Percentiles rank a stretch among this genome's conserved stretches.
phyloP scores from a whole-genome alignment of 1,140 invertebrate genomes.

The Papilio xuthus region DNA sequence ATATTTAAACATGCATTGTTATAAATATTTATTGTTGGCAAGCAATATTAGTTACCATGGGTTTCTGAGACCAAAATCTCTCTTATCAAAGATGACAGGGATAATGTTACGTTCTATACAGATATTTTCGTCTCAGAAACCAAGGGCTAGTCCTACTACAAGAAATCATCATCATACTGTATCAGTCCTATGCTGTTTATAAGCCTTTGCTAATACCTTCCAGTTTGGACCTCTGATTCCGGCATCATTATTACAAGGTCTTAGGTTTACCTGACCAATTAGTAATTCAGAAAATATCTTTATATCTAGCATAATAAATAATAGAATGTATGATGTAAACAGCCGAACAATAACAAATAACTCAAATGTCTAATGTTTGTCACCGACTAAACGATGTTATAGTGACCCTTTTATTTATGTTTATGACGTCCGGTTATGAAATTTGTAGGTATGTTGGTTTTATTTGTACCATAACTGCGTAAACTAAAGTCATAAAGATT shows the following conservation, averaged over 20 bases:
- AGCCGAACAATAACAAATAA: constrained; percentile 6
- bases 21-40: neutral
- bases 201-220: too few relatives aligned
- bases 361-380: neutral
- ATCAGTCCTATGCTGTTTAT: too few relatives aligned
- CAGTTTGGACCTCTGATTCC: too few relatives aligned
- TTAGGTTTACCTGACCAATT: too few relatives aligned
- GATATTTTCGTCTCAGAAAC: too few relatives aligned
- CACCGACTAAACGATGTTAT: neutral
- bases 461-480: constrained; percentile 28
- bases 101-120: too few relatives aligned
- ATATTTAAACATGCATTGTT: neutral
- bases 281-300: neutral
- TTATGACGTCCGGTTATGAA: constrained; percentile 13
- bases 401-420: constrained; percentile 6
- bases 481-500: constrained; percentile 30
- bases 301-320: neutral
- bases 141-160: too few relatives aligned
- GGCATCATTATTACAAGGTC: too few relatives aligned
- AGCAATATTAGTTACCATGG: neutral
- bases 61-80: too few relatives aligned
- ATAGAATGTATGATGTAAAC: neutral
- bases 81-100: too few relatives aligned
- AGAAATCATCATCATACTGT: too few relatives aligned
- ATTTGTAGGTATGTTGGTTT: constrained; percentile 10